These are phyloP conservation scores for Nasonia longicornis DNA, from an alignment of 1,140 invertebrate species.

Conservation along the genomic window DNA sequence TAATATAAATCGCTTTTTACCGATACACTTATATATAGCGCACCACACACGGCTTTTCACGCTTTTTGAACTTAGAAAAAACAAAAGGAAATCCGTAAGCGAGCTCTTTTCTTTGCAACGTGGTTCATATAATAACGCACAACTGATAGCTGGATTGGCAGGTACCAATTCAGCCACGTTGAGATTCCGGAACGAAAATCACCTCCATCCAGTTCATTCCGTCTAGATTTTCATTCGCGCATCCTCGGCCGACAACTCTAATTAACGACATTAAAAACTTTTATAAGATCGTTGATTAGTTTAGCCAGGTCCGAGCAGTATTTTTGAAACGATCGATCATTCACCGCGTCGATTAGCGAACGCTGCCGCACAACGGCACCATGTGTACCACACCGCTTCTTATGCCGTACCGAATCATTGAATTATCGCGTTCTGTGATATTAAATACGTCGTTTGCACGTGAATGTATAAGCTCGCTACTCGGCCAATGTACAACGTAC, in stretches of 20 bases:
- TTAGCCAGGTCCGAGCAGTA: neutral
- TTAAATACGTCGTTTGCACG: conserved; percentile 8
- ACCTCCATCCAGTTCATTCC: conserved; percentile 37
- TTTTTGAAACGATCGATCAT: conserved; percentile 3
- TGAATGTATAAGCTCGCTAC: conserved; percentile 1
- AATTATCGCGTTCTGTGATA: conserved; percentile 41
- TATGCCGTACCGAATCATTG: conserved; percentile 12
- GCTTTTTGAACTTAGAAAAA: neutral
- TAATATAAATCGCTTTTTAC: conserved; percentile 18
- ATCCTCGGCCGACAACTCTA: neutral
- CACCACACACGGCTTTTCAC: neutral
- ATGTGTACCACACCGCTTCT: neutral
- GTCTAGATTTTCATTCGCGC: conserved; percentile 23
- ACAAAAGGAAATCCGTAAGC: conserved; percentile 1
- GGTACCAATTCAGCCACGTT: conserved; percentile 31
- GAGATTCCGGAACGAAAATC: neutral
- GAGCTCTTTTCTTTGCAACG: neutral
- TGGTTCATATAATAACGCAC: neutral
- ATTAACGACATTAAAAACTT: neutral
- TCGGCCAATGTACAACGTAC: neutral
- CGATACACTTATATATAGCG: neutral
- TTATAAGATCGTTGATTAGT: neutral
- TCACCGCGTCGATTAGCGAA: neutral
- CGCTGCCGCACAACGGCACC: neutral
- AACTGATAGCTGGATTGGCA: conserved; percentile 33